phyloP scores from a whole-genome alignment of 2,888 invertebrate genomes.

The Neria commutata region DNA sequence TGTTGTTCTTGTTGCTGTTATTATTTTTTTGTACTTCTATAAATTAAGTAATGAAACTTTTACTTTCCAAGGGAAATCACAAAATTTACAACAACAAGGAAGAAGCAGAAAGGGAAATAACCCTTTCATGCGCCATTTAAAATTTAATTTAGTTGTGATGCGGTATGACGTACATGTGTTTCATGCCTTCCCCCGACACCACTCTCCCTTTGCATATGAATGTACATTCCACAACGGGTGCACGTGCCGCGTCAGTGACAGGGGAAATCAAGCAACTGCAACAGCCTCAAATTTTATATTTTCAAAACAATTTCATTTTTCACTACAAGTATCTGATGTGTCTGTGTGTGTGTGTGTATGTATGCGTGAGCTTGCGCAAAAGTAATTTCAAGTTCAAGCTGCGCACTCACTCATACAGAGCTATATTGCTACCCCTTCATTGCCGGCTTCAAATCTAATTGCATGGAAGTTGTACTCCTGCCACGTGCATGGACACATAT shows the following conservation, averaged over 20 bases:
- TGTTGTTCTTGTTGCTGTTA: no score
- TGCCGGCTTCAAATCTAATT: slow-evolving; percentile 40
- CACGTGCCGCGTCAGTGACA: slow-evolving; percentile 53
- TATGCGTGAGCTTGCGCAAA: slow-evolving; percentile 35
- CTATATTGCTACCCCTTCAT: slow-evolving; percentile 40
- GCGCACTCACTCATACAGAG: no score
- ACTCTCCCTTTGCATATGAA: neutral
- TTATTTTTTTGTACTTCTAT: no score
- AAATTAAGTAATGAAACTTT: no score
- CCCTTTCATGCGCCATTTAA: no score
- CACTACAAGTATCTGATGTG: slow-evolving; percentile 48
- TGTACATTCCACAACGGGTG: slow-evolving; percentile 21
- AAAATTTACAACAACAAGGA: no score
- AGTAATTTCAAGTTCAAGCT: slow-evolving; percentile 14
- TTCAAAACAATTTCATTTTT: slow-evolving; percentile 49
- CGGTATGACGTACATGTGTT: neutral
- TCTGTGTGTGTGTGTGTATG: no score
- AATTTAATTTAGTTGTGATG: neutral
- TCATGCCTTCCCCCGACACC: no score
- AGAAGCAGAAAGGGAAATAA: no score
- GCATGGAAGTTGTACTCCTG: slow-evolving; percentile 47
- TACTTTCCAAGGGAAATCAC: no score
- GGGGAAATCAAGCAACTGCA: slow-evolving; percentile 54
- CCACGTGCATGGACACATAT: no score
- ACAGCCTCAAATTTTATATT: neutral